phyloP scores from a whole-genome alignment of 2,888 invertebrate species.

The Tiliacea aurago region DNA sequence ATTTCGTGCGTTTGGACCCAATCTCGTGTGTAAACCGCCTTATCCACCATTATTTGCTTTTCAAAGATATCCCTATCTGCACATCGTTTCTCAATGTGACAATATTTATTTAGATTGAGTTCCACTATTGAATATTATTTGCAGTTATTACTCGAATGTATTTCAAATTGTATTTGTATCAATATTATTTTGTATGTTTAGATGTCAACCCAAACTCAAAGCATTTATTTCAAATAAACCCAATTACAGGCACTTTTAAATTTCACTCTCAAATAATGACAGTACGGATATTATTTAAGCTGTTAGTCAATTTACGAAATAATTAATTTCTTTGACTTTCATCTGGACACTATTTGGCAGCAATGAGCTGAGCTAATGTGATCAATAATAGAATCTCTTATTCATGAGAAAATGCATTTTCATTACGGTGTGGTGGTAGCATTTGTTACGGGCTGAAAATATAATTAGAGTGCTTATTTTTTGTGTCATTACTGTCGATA shows the following conservation, averaged over 20 bases:
- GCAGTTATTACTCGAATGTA: conserved; percentile 39
- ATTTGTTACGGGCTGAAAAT: background rate
- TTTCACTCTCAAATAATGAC: background rate
- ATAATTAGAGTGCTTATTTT: background rate
- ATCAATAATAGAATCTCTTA: background rate
- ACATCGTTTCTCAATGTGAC: conserved; percentile 35
- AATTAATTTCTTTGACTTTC: background rate
- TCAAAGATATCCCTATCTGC: conserved; percentile 46
- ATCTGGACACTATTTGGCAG: background rate
- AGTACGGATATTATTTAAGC: no score
- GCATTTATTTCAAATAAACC: no score
- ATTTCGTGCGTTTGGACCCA: conserved; percentile 1
- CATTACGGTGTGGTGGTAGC: background rate
- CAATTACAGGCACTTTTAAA: no score
- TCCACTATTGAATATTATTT: conserved; percentile 40
- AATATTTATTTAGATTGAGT: conserved; percentile 28
- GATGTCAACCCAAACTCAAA: background rate
- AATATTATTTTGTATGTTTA: conserved; percentile 11
- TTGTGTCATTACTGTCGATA: background rate
- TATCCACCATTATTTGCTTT: conserved; percentile 40
- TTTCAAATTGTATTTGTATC: conserved; percentile 38
- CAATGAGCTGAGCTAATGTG: background rate
- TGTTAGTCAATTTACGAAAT: background rate
- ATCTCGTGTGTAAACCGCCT: conserved; percentile 25
- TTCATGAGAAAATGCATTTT: background rate